Evolutionary conservation across 2,113 vertebrate genomes (phyloP), one percentile per base, ranked within the genome.

Genomic region (Scomber colias): DNA sequence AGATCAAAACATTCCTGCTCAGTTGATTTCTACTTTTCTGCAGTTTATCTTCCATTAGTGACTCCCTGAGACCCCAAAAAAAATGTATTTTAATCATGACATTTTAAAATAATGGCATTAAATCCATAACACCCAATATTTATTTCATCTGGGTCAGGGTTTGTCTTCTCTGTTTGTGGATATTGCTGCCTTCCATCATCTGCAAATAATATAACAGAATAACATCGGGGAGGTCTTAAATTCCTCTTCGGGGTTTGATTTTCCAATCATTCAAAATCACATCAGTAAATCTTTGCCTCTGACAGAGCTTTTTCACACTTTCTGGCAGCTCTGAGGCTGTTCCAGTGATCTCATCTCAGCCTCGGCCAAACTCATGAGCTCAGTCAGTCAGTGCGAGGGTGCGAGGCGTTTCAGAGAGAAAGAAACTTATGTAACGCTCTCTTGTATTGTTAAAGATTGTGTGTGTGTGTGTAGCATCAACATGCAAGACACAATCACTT

Each of bases 271-370:
- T 54, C 8, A 31, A 64, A 60, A 46, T 10, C 19, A 61, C 63
- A 50, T 3, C 4, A 51, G n/a, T 19, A 16, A 16, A 24, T 55
- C n/a, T 45, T 27, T 27, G 24, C 24, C 24, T 27, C 24, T 0
- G 17, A 48, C 57, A 13, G 49, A 61, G 70, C 27, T 30, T 62
- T 74, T 56, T 31, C 50, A 24, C 40, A 62, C 16, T n/a, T 35
- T 44, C 67, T 69, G 90, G 83, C 85, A 76, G 77, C 62, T 21
- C 27, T 8, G 17, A 61, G 11, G 62, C 79, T 46, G 61, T 77
- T 89, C 75, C 81, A 78, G 48, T 87, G 85, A 88, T 77, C 75
- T 90, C 89, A 83, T 84, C 79, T 62, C 44, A 49, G 65, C 64
- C 21, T 30, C 72, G 48, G 80, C 66, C 70, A 70, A 72, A 71